Evolutionary conservation across 1,140 invertebrate species (phyloP).

Genomic region (Polypedilum pembai): DNA sequence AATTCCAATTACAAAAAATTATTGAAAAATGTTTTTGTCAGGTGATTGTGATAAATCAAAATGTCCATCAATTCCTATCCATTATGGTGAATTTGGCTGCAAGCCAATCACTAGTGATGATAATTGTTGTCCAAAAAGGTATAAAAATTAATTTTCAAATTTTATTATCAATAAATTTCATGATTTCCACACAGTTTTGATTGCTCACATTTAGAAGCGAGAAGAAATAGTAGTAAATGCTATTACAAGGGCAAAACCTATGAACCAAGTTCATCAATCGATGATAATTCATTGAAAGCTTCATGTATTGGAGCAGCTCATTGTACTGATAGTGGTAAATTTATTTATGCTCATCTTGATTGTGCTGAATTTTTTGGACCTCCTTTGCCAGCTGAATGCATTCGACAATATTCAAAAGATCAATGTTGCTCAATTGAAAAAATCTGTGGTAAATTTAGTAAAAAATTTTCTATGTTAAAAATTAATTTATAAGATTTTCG

Average conservation of each 20-base stretch:
- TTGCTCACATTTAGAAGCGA: not conserved
- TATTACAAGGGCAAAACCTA: not conserved
- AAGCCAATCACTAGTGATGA: not conserved
- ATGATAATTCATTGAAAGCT: not conserved
- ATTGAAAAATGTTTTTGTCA: too few species aligned
- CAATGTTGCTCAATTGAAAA: conserved; percentile 44
- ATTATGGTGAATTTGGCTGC: not conserved
- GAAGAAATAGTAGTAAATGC: not conserved
- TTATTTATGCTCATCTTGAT: conserved; percentile 45
- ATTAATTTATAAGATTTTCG: not conserved
- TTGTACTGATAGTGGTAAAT: conserved; percentile 30
- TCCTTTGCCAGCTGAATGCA: conserved; percentile 38
- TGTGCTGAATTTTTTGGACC: conserved; percentile 44
- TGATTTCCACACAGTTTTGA: not conserved
- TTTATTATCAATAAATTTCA: not conserved
- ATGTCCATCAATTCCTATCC: not conserved
- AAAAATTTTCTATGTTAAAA: too few species aligned
- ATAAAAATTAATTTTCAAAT: not conserved
- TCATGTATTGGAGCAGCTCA: not conserved
- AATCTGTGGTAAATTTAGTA: conserved; percentile 42
- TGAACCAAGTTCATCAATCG: not conserved
- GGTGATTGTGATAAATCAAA: not conserved
- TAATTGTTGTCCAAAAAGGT: not conserved
- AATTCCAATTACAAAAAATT: too few species aligned
- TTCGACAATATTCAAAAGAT: conserved; percentile 41